Base-by-base conservation (phyloP, 2,888 invertebrate species). In the Germaria angustata region DNA sequence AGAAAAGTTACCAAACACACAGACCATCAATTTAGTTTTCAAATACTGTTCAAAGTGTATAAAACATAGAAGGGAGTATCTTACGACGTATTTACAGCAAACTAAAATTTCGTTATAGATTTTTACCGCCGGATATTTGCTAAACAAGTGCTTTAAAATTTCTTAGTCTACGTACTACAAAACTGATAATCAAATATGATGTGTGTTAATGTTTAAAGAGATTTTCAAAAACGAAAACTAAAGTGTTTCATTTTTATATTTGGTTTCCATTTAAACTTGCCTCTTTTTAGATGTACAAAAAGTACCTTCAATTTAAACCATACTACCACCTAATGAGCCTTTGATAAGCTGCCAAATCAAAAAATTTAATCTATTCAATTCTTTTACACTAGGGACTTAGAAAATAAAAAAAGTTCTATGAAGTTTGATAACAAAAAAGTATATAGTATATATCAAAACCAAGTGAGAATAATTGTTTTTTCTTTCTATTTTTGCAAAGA, bases 91-190 rank as follows among this genome's bases (percentile, higher is more conserved):
- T 46, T 51, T 22, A 57, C 7, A 65, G 7, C 9, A 11, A 77
- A 46, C 28, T 7, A 44, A 8, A 51, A 2, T 68, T 68, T 61
- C 77, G 68, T 77, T 77, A 79, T 68, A 72, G 72, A 79, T 79
- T 80, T 73, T 73, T 51, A 66, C 79, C 72, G 79, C 59, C 79
- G 79, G 79, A 51, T 57, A 51, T 59, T 71, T 68, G 34, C 22
- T 46, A 36, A 57, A 73, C 36, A 53, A 59, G 59, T 51, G 79
- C 17, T 73, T 73, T 17, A 17, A 22, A 2, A 34, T 57, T 44
- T 41, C 34, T n/a, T 0, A 55, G 11, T 34, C 34, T 63, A 11
- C 41, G 44, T 65, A 22, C 34, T 41, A 34, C 11, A 22, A 1
- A 73, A 34, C 13, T 20, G 0, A 13, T 34, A 46, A 44, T n/a